Evolutionary conservation across 2,113 vertebrate genomes (phyloP).

Genomic region (Origma solitaria): DNA sequence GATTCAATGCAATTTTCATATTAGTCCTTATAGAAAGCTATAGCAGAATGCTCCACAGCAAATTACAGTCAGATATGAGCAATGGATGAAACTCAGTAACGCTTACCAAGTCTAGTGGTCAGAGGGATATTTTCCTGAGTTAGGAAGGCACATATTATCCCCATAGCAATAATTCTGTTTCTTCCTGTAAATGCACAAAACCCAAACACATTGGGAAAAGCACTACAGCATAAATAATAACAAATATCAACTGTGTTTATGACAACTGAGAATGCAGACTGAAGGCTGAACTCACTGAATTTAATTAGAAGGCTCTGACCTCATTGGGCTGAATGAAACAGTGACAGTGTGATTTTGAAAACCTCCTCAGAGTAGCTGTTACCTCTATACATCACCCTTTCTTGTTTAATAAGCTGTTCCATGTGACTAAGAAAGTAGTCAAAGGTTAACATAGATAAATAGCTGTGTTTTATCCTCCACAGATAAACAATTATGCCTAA

Average conservation of each 20-base stretch:
- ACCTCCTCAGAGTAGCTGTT: neutral
- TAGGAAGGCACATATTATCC: neutral
- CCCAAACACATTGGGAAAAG: neutral
- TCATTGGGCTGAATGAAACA: neutral
- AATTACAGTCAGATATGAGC: neutral
- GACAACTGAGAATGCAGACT: neutral
- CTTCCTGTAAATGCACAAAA: neutral
- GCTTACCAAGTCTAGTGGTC: neutral
- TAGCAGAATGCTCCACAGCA: neutral
- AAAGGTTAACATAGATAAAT: slow-evolving; percentile 49
- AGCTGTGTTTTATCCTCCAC: neutral
- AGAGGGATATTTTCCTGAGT: neutral
- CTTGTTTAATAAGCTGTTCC: slow-evolving; percentile 27
- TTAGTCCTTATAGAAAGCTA: neutral
- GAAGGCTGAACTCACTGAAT: neutral
- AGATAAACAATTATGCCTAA: slow-evolving; percentile 12
- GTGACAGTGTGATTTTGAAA: neutral
- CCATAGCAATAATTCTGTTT: neutral
- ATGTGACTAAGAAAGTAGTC: slow-evolving; percentile 19
- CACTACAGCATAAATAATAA: neutral
- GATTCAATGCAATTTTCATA: neutral
- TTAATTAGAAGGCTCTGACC: slow-evolving; percentile 18
- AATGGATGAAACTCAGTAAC: neutral
- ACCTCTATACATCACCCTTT: neutral
- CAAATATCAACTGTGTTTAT: slow-evolving; percentile 12